A percentile compares a stretch with the other conserved stretches of the same genome.
phyloP scores from a whole-genome alignment of 2,113 vertebrate genomes.

The Scopus umbretta region DNA sequence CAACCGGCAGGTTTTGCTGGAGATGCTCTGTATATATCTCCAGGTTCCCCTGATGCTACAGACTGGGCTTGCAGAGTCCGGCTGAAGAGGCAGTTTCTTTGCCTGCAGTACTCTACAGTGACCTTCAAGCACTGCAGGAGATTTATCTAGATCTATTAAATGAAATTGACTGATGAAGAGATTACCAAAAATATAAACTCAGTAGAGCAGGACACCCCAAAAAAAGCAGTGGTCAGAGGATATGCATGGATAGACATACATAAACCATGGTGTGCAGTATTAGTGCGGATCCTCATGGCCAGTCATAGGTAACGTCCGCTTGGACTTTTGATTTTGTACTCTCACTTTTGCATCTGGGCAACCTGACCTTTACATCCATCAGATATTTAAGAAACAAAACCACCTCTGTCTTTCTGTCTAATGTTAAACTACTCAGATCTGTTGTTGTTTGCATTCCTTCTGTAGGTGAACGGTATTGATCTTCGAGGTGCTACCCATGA shows the following conservation, averaged over 20 bases:
- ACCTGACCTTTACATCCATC: neutral
- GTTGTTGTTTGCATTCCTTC: neutral
- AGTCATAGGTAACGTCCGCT: neutral
- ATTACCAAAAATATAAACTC: neutral
- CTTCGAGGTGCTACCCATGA: slow-evolving; percentile 93
- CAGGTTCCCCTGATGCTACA: neutral
- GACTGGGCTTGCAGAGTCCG: neutral
- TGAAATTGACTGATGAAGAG: neutral
- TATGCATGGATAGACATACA: neutral
- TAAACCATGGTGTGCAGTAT: no score
- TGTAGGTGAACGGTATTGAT: slow-evolving; percentile 92
- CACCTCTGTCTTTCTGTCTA: neutral
- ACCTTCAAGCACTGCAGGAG: neutral
- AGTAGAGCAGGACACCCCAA: neutral
- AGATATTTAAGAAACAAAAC: neutral
- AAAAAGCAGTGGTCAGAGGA: neutral
- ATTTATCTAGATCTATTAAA: neutral
- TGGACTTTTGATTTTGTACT: neutral
- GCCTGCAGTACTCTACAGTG: neutral
- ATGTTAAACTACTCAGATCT: neutral
- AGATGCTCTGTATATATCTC: neutral
- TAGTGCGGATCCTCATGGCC: neutral
- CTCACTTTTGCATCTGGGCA: neutral
- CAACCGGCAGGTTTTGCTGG: neutral
- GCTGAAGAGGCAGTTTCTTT: neutral